A percentile compares a stretch with the other conserved stretches of the same genome.
Evolutionary conservation across 2,888 invertebrate genomes (phyloP).

Genomic region (Xanthia icteritia): DNA sequence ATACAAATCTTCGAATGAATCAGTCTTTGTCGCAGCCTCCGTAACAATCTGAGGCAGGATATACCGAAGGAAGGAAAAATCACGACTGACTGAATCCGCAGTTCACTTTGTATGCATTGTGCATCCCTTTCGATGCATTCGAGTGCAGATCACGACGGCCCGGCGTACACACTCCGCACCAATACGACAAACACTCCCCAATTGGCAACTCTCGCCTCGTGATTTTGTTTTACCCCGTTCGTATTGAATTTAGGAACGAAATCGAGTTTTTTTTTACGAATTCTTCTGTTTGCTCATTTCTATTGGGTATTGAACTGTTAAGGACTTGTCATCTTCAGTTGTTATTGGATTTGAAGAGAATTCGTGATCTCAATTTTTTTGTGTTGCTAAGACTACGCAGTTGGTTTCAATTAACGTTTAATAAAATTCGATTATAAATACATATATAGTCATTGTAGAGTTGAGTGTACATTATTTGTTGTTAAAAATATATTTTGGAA

Average conservation of each 20-base stretch:
- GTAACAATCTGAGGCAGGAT: conserved; percentile 74
- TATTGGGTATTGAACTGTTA: conserved; percentile 54
- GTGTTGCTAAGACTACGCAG: not conserved
- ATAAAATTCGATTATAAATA: not conserved
- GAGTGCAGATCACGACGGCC: conserved; percentile 80
- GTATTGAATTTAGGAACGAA: conserved; percentile 71
- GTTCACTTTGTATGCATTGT: conserved; percentile 85
- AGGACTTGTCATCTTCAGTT: conserved; percentile 47
- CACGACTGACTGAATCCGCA: conserved; percentile 78
- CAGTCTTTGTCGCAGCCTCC: conserved; percentile 76
- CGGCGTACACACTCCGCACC: conserved; percentile 73
- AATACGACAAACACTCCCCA: conserved; percentile 84
- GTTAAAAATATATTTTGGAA: too few relatives aligned
- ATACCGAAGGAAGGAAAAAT: conserved; percentile 79
- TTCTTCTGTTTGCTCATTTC: conserved; percentile 54
- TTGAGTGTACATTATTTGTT: too few relatives aligned
- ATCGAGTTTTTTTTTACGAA: conserved; percentile 11
- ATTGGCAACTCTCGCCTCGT: conserved; percentile 78
- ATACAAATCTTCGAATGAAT: conserved; percentile 70
- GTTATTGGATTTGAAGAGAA: conserved; percentile 44
- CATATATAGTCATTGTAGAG: not conserved
- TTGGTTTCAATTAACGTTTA: conserved; percentile 12
- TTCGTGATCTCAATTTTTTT: conserved; percentile 14
- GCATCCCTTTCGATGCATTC: conserved; percentile 78
- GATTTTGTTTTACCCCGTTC: conserved; percentile 79